These are phyloP conservation scores for Pogonocherus hispidulus DNA, from an alignment of 2,888 invertebrate genomes.

Conservation along the genomic window DNA sequence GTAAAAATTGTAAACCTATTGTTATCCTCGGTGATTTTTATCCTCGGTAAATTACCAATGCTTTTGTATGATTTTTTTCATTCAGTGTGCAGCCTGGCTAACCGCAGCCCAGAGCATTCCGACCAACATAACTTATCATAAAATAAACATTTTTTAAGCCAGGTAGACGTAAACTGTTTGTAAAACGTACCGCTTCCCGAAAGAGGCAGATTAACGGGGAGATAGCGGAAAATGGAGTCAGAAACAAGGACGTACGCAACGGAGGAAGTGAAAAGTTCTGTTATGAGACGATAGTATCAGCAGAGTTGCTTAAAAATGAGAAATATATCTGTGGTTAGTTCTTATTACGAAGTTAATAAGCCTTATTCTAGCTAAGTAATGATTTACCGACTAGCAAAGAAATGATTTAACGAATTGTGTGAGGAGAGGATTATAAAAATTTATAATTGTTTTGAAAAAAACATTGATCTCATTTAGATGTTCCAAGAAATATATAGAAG, in stretches of 20 bases:
- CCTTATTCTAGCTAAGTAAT: too few species aligned
- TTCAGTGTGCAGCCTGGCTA: background rate
- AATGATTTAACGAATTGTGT: too few species aligned
- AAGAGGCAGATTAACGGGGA: background rate
- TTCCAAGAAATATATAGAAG: too few species aligned
- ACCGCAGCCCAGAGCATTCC: conserved; percentile 2
- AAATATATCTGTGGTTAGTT: too few species aligned
- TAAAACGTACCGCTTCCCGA: conserved; percentile 15
- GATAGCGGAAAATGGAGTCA: conserved; percentile 7
- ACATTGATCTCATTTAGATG: too few species aligned
- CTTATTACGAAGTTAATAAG: too few species aligned
- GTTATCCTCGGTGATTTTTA: too few species aligned
- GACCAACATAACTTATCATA: conserved; percentile 22
- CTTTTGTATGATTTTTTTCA: background rate
- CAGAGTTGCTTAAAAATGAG: too few species aligned
- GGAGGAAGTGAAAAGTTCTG: background rate
- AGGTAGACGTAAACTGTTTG: conserved; percentile 18
- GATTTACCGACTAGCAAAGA: too few species aligned
- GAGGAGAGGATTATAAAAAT: too few species aligned
- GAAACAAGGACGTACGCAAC: background rate
- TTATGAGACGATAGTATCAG: background rate
- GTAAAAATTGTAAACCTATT: too few species aligned
- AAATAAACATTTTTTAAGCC: conserved; percentile 23
- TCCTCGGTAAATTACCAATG: background rate
- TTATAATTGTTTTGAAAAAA: too few species aligned